Evolutionary conservation across 2,888 invertebrate species (phyloP), one percentile per base, ranked within the genome.

Genomic region (Carpatolechia fugitivella): DNA sequence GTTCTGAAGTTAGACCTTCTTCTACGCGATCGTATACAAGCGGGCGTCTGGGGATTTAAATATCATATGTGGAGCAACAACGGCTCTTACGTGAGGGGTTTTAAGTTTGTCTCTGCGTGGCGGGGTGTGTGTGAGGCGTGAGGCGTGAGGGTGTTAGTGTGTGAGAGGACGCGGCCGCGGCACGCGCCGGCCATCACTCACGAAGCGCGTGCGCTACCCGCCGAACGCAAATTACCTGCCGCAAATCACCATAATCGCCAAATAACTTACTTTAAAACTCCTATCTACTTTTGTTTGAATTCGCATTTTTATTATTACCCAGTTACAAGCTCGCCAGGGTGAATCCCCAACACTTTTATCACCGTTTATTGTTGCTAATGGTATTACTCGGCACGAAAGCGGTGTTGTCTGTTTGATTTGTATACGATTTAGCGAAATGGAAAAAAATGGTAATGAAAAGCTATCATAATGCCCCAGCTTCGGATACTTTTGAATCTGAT

Each of bases 191-290:
- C 16, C 31, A 52, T 48, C 48, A 33, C 33, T 48, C 48, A 29
- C n/a, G 1, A 20, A 6, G 50, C 50, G 29, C 50, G 50, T 24
- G 50, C 20, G 30, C 31, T 47, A 10, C 38, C 20, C 24, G 24
- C 31, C 14, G 38, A 35, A 13, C 20, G 46, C 48, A 52, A 53
- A 49, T 53, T 48, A 41, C 56, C 33, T 24, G 52, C 53, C 36
- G 49, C 53, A 54, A 56, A 56, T 56, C 54, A 54, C 38, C 54
- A 50, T 56, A 56, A 56, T 56, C 54, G 46, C 51, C 56, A 35
- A 53, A 54, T 56, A 56, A 56, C 54, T 54, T 53, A 50, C 38
- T 38, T 38, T 44, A 29, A 38, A 47, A 53, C 46, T 53, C 52
- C 24, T 53, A 53, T 47, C 53, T 47, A 7, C 35, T 13, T 52